Conservation (phyloP, 2,888 invertebrate genomes). For the Drosophila yooni region DNA sequence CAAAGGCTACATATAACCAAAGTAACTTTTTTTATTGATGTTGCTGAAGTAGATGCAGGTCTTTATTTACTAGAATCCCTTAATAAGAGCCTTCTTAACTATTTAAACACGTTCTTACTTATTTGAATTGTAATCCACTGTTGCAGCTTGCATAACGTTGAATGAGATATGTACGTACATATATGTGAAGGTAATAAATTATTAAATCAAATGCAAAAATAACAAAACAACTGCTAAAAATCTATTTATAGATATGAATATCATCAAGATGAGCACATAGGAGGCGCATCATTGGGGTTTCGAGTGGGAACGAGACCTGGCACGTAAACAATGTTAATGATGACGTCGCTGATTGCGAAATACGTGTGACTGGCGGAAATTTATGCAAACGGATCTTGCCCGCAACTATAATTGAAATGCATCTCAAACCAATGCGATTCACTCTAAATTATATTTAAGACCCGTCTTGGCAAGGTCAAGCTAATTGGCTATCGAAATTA, state of each 20-base stretch:
- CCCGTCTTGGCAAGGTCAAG: not conserved
- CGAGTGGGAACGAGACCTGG: conserved; percentile 8
- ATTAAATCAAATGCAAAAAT: conserved; percentile 43
- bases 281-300: conserved; percentile 20
- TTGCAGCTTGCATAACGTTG: conserved; percentile 27
- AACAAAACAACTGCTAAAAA: conserved; percentile 17
- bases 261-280: conserved; percentile 63
- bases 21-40: no score
- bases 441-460: not conserved
- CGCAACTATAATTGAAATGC: conserved; percentile 4
- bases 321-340: conserved; percentile 42
- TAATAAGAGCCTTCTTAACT: no score
- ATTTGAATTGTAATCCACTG: conserved; percentile 24
- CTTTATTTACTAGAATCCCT: not conserved
- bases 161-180: conserved; percentile 44
- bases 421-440: conserved; percentile 1
- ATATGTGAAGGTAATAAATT: conserved; percentile 63
- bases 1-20: no score
- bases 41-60: no score
- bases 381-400: conserved; percentile 62
- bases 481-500: not conserved
- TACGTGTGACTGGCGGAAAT: conserved; percentile 33
- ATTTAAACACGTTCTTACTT: not conserved
- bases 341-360: conserved; percentile 57
- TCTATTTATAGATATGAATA: conserved; percentile 59